These are phyloP conservation scores for Steinernema feltiae DNA, from an alignment of 1,140 invertebrate species.

Conservation along the genomic window DNA sequence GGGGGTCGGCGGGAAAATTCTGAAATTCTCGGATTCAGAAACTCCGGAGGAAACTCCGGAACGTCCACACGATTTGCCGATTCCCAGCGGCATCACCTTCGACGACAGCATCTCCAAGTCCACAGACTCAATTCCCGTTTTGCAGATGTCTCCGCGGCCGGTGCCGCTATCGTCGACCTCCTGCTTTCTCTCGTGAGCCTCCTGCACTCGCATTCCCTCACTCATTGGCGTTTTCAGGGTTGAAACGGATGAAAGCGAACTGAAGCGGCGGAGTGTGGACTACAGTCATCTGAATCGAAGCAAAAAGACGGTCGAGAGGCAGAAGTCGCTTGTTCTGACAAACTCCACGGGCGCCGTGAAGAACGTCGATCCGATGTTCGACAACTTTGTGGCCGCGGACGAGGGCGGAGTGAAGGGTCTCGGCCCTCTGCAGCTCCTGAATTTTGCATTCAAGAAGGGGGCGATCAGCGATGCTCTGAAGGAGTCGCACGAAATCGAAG, in stretches of 20 bases:
- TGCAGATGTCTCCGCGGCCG: not conserved
- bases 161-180: not conserved
- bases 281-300: conserved; percentile 51
- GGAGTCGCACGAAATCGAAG: conserved; percentile 41
- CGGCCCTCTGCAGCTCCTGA: conserved; percentile 68
- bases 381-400: conserved; percentile 43
- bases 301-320: conserved; percentile 66
- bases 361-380: not conserved
- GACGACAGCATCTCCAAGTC: not conserved
- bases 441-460: conserved; percentile 73
- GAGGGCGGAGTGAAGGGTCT: conserved; percentile 42
- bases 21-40: not conserved
- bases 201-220: not conserved
- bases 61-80: not conserved
- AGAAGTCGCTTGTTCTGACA: conserved; percentile 59
- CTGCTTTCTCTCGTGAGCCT: not conserved
- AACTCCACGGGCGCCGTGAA: not conserved
- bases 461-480: conserved; percentile 50
- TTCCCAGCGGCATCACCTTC: not conserved
- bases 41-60: not conserved
- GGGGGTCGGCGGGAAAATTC: no score
- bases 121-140: not conserved
- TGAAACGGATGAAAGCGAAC: not conserved
- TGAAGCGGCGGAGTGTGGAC: conserved; percentile 29
- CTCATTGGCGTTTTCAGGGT: not conserved